A percentile compares a stretch with the other conserved stretches of the same genome.
Evolutionary conservation across 2,113 vertebrate genomes (phyloP).

Genomic region (Gallinago undulata): DNA sequence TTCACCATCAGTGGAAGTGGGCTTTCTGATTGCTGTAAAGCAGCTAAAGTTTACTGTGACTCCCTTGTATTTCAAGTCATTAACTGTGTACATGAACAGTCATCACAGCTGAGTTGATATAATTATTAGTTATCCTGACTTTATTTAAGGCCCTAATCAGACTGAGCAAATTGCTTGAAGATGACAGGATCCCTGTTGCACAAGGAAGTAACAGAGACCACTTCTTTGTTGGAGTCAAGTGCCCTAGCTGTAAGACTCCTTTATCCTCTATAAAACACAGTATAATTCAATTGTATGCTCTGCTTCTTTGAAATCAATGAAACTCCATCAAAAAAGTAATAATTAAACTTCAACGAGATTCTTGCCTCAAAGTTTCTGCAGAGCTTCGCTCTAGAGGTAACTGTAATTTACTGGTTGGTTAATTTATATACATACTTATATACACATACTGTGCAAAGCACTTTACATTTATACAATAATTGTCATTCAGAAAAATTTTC

Average conservation of each 20-base stretch:
- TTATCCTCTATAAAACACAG: not conserved
- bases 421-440: conserved; percentile 7
- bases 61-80: not conserved
- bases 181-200: not conserved
- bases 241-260: not conserved
- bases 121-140: not conserved
- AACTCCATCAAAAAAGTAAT: not conserved
- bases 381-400: not conserved
- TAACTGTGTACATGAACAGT: not conserved
- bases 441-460: not conserved
- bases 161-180: not conserved
- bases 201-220: not conserved
- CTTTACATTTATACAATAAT: no score
- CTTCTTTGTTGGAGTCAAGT: not conserved
- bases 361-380: not conserved
- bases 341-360: not conserved
- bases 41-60: not conserved
- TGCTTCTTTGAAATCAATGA: not conserved
- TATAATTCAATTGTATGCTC: not conserved
- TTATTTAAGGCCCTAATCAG: not conserved
- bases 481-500: no score
- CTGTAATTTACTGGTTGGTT: conserved; percentile 4
- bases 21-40: not conserved
- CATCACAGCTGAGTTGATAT: not conserved
- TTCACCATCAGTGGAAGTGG: not conserved